A percentile compares a stretch with the other conserved stretches of the same genome.
These are phyloP conservation scores for Ochropleura plecta DNA, from an alignment of 2,888 invertebrate species.

Conservation along the genomic window DNA sequence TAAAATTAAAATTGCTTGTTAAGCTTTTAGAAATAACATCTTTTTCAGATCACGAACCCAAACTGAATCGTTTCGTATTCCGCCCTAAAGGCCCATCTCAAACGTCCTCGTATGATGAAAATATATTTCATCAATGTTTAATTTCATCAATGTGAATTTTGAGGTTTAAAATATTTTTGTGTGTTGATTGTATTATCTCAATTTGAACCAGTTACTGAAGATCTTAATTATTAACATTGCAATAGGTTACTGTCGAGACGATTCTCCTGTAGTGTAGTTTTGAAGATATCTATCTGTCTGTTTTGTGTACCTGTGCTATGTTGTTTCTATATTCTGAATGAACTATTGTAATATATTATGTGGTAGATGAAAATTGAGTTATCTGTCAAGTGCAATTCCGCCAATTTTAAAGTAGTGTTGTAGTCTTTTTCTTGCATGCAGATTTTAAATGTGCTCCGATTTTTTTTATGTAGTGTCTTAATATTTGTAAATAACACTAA, in stretches of 20 bases:
- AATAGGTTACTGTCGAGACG: constrained; percentile 21
- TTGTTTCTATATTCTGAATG: constrained; percentile 41
- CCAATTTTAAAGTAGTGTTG: constrained; percentile 33
- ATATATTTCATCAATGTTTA: constrained; percentile 24
- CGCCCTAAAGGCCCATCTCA: neutral
- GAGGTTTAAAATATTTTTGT: constrained; percentile 44
- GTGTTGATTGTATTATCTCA: constrained; percentile 24
- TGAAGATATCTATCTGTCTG: constrained; percentile 13
- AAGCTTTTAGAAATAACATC: constrained; percentile 9
- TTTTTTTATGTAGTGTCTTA: constrained; percentile 41
- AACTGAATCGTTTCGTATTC: constrained; percentile 1
- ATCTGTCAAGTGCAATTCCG: constrained; percentile 36
- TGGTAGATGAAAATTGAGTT: constrained; percentile 29
- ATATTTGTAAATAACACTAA: constrained; percentile 57
- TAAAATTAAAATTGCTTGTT: constrained; percentile 13
- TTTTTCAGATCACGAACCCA: neutral
- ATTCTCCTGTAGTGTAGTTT: constrained; percentile 31
- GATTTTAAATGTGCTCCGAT: constrained; percentile 42
- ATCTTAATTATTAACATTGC: constrained; percentile 22
- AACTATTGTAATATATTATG: constrained; percentile 13
- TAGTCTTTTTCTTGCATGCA: constrained; percentile 41
- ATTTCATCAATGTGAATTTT: too few relatives aligned
- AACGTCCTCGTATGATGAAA: constrained; percentile 26
- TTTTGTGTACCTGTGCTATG: constrained; percentile 24
- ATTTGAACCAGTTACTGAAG: constrained; percentile 3